Base-by-base conservation (phyloP, 1,140 invertebrate species). In the Pantala flavescens region DNA sequence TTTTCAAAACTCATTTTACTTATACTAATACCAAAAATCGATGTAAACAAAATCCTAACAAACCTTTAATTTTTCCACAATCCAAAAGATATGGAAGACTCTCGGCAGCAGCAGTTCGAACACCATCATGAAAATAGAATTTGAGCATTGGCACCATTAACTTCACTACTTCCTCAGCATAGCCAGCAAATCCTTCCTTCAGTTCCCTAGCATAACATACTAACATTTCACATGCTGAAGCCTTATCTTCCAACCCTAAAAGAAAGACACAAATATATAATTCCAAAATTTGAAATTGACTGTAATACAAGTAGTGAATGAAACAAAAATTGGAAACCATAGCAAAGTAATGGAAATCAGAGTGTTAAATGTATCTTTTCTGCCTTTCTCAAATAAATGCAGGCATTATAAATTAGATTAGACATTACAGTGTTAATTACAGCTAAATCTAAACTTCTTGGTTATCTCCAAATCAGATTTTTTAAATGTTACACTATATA, bases 91-190 rank as follows among this genome's bases (percentile, higher is more conserved):
- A 96, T 0, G 98, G 98, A 74, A 99, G 85, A 77, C 93, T 95
- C 82, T 99, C 96, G 0, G 97, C 96, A 3, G 98, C 98, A 12
- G 94, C 93, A 16, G 90, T 90, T 77, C 95, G 85, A 0, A 97
- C 94, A 63, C 93, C 95, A 85, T 99, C 98, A 80, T 99, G 97
- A 85, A 99, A 99, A 83, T 98, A 98, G 80, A 99, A 99, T 82
- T 98, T 98, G 10, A 99, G 86, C 87, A 99, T 91, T 0, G 97
- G 96, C 43, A 99, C 91, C 93, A 97, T 98, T 70, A 99, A 86
- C 80, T 93, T 91, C 0, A 98, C 93, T 16, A 97, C 95, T 80
- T 97, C 90, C 81, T 98, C 96, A 0, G 95, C 91, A 81, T 99
- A 99, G 77, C 91, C 90, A 14, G 93, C 93, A 83, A 99, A 99